These are phyloP conservation scores for Hippopotamyrus pictus DNA, from an alignment of 2,797 vertebrate genomes.

Conservation along the genomic window DNA sequence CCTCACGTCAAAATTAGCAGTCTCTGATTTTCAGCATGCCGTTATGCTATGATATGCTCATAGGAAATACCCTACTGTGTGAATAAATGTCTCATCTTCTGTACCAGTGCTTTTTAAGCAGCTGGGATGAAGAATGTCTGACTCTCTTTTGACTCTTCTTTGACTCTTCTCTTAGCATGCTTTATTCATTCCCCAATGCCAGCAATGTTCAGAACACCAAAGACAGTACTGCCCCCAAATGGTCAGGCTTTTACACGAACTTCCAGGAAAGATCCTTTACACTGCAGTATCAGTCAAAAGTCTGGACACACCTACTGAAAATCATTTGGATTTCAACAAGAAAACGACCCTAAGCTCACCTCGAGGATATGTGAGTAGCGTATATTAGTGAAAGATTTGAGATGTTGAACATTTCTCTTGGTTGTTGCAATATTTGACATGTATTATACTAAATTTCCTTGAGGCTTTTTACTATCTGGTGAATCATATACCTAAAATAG, in stretches of 20 bases:
- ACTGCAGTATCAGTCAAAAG: neutral
- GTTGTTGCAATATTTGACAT: neutral
- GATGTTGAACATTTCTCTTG: neutral
- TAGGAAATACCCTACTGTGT: neutral
- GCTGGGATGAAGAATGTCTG: neutral
- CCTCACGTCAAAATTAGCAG: neutral
- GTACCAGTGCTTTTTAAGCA: neutral
- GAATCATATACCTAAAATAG: neutral
- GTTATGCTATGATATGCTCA: too few species aligned
- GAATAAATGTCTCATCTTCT: neutral
- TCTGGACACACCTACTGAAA: neutral
- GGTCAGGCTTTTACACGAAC: neutral
- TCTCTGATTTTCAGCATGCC: neutral
- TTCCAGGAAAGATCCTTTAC: neutral
- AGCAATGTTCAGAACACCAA: neutral
- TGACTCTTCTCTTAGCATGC: neutral
- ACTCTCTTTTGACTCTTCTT: neutral
- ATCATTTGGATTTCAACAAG: neutral
- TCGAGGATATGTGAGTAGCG: neutral
- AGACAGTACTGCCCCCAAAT: neutral
- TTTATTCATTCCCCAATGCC: neutral
- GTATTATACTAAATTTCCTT: neutral
- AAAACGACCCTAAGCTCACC: neutral
- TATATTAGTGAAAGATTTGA: neutral
- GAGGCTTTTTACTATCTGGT: neutral